Base-by-base conservation (phyloP, 2,113 vertebrate genomes). In the Lagopus leucura region DNA sequence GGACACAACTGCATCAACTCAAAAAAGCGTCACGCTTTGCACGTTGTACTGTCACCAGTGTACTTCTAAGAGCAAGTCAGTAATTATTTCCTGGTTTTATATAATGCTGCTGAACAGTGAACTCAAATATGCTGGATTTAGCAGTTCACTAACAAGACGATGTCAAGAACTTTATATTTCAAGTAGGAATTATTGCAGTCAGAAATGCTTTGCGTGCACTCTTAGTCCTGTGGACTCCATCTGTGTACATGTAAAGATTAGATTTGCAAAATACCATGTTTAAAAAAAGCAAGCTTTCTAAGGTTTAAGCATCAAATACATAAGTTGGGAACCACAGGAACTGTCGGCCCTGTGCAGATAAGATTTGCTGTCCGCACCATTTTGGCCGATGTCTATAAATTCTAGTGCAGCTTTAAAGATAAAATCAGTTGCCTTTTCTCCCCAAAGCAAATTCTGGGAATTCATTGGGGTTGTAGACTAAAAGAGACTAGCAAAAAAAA, bases 61-160 rank as follows among this genome's bases (percentile, higher is more conserved):
- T 45, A 34, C 55, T 82, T 89, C 78, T 85, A 71, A 79, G 91
- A 75, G 25, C n/a, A 60, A 89, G 82, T 66, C n/a, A 76, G 48
- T 92, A 89, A 90, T 85, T 89, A 36, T 79, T 80, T 92, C 64
- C 78, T 85, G 45, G 38, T 93, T 92, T 77, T 74, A 85, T 84
- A 65, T 63, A 40, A 27, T 81, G 27, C 13, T 75, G 19, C 69
- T 45, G 67, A 94, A 55, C 27, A n/a, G 42, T 57, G 54, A 78
- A 76, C 83, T 74, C 89, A 22, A 84, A 87, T 55, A 58, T 1
- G 1, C 9, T 64, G 83, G 42, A 65, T 85, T 66, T 89, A 82
- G 50, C 69, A 82, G 57, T 79, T 92, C 38, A 34, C 48, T 94
- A 86, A 90, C 57, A 86, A 83, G 83, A 50, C 22, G 71, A 57